These are phyloP conservation scores for Strigamia transsilvanica DNA, from an alignment of 2,888 invertebrate species.

Conservation along the genomic window DNA sequence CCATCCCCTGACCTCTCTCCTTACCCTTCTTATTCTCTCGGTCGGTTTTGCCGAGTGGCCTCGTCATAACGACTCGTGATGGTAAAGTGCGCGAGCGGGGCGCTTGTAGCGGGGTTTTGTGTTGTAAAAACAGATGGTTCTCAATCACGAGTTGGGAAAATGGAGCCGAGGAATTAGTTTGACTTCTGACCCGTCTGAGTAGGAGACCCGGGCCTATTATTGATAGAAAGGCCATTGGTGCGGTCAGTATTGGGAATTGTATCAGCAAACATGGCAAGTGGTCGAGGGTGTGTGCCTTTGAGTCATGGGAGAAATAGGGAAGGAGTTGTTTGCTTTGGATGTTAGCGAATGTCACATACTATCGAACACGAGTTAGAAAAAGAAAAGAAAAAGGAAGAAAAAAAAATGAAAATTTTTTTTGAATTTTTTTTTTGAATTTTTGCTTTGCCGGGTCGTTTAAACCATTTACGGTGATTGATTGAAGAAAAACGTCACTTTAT, in stretches of 20 bases:
- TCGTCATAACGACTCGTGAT: not conserved
- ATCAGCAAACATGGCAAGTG: slow-evolving; percentile 26
- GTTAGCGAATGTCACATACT: not conserved
- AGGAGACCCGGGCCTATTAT: slow-evolving; percentile 26
- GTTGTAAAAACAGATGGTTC: slow-evolving; percentile 30
- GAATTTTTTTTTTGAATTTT: too few relatives aligned
- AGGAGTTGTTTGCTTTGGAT: slow-evolving; percentile 10
- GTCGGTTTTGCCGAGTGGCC: slow-evolving; percentile 10
- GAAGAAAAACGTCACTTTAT: too few relatives aligned
- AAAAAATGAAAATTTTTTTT: too few relatives aligned
- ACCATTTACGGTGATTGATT: too few relatives aligned
- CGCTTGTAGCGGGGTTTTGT: slow-evolving; percentile 3
- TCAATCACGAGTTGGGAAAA: slow-evolving; percentile 30
- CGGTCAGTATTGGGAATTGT: slow-evolving; percentile 30
- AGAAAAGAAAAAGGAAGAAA: too few relatives aligned
- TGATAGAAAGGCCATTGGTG: slow-evolving; percentile 30
- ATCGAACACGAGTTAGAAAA: too few relatives aligned
- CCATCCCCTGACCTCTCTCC: slow-evolving; percentile 18
- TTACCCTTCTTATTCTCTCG: not conserved
- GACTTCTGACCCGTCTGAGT: slow-evolving; percentile 4
- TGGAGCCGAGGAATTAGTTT: slow-evolving; percentile 30
- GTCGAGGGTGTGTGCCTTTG: not conserved
- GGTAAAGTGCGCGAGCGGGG: not conserved
- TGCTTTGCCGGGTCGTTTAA: too few relatives aligned
- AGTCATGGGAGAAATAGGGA: not conserved